Conservation (phyloP, 2,888 invertebrate species). For the Linyphia triangularis region DNA sequence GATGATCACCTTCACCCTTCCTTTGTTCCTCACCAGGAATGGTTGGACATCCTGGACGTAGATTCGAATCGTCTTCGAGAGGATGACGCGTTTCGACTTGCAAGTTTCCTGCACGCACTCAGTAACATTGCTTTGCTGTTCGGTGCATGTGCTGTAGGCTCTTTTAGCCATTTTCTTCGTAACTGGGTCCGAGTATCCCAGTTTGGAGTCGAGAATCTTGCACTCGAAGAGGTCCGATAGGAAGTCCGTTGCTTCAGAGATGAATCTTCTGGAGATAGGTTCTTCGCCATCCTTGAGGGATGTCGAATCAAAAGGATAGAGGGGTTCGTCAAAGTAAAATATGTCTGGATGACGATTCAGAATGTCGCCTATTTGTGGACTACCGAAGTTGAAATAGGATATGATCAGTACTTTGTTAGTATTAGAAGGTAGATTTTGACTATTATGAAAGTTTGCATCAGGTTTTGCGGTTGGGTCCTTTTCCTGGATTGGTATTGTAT, state of each 20-base stretch:
- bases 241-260: constrained; percentile 57
- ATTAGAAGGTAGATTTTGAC: not conserved
- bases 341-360: constrained; percentile 50
- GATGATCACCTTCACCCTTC: constrained; percentile 46
- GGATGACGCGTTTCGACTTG: constrained; percentile 16
- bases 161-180: constrained; percentile 26
- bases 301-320: constrained; percentile 54
- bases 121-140: constrained; percentile 5
- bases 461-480: not conserved
- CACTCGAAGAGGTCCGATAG: constrained; percentile 56
- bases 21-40: constrained; percentile 44
- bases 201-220: constrained; percentile 48
- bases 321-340: constrained; percentile 62
- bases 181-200: constrained; percentile 59
- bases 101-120: constrained; percentile 52
- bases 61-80: constrained; percentile 48
- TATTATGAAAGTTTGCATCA: not conserved
- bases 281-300: constrained; percentile 57
- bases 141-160: constrained; percentile 9
- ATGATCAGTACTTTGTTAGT: constrained; percentile 51
- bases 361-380: constrained; percentile 47
- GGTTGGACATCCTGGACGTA: constrained; percentile 58
- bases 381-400: constrained; percentile 58
- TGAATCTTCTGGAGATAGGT: constrained; percentile 49
- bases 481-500: not conserved